These are phyloP conservation scores for Tuberolachnus salignus DNA, from an alignment of 2,888 invertebrate genomes.

Conservation along the genomic window DNA sequence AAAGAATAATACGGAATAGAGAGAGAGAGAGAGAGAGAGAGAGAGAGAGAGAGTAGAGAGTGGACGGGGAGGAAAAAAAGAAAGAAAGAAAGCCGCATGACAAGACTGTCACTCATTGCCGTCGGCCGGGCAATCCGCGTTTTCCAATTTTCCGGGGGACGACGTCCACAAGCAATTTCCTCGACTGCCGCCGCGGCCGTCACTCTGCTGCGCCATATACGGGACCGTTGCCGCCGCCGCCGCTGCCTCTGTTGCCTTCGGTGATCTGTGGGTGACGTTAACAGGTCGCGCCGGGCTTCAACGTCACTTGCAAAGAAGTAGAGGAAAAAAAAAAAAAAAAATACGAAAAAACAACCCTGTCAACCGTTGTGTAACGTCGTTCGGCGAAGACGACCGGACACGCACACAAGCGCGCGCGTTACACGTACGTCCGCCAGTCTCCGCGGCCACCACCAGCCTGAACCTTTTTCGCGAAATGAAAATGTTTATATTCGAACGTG, in stretches of 20 bases:
- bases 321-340: slow-evolving; percentile 41
- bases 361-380: slow-evolving; percentile 51
- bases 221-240: background rate
- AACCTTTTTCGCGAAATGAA: slow-evolving; percentile 51
- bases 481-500: slow-evolving; percentile 51
- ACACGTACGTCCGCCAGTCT: background rate
- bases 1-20: background rate
- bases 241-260: slow-evolving; percentile 34
- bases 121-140: slow-evolving; percentile 57
- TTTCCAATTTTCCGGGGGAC: slow-evolving; percentile 57
- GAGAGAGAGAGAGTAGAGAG: slow-evolving; percentile 52
- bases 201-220: background rate
- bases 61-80: slow-evolving; percentile 57
- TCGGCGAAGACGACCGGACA: slow-evolving; percentile 48
- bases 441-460: background rate
- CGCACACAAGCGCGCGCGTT: background rate
- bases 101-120: slow-evolving; percentile 54
- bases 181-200: slow-evolving; percentile 19
- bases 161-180: slow-evolving; percentile 57
- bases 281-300: slow-evolving; percentile 56
- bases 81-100: slow-evolving; percentile 58
- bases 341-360: slow-evolving; percentile 48
- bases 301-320: slow-evolving; percentile 55
- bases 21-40: slow-evolving; percentile 33
- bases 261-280: slow-evolving; percentile 56